Base-by-base conservation (phyloP, 2,888 invertebrate species). In the Perizoma flavofasciatum region DNA sequence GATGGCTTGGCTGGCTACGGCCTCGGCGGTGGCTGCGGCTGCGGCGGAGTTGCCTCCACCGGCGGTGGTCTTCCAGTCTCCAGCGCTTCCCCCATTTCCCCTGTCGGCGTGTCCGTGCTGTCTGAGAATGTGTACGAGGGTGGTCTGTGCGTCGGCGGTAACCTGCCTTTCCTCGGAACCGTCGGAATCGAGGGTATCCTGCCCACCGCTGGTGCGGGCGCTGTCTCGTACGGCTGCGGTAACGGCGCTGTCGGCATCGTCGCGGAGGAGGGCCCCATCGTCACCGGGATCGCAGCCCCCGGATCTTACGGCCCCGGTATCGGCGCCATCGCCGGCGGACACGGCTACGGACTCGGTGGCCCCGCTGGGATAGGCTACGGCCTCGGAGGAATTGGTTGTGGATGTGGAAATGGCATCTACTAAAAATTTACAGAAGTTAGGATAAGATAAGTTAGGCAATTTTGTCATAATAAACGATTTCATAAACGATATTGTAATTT, bases 111-210 rank as follows among this genome's bases (percentile, higher is more conserved):
- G 4, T 70, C 75, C 5, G 74, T 82, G 4, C 47, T 72, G 6
- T 83, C 83, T 4, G 81, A 85, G 55, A 81, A 82, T 49, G 74
- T 66, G 3, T 78, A 80, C 7, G 73, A 74, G 49, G 82, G 82
- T 0, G 45, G 68, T 33, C 37, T 82, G 3, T 49, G 59, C 11
- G 73, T 77, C 1, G 66, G 65, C 35, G 82, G 82, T 4, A 66
- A 78, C 46, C 61, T 82, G 61, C 82, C 82, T 9, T 75, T 78
- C 68, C 49, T 81, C 51, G 72, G 78, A 5, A 71, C 76, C 39
- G 76, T 79, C 11, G 72, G 62, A 6, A 41, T 81, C 35, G 78
- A 81, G 6, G 81, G 80, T 0, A 55, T 68, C 5, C 52, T 78
- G 41, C 73, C 77, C 0, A 66, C 73, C n/a, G 69, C 63, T 57